These are phyloP conservation scores for Phyllopteryx taeniolatus DNA, from an alignment of 2,113 vertebrate species.

Conservation along the genomic window DNA sequence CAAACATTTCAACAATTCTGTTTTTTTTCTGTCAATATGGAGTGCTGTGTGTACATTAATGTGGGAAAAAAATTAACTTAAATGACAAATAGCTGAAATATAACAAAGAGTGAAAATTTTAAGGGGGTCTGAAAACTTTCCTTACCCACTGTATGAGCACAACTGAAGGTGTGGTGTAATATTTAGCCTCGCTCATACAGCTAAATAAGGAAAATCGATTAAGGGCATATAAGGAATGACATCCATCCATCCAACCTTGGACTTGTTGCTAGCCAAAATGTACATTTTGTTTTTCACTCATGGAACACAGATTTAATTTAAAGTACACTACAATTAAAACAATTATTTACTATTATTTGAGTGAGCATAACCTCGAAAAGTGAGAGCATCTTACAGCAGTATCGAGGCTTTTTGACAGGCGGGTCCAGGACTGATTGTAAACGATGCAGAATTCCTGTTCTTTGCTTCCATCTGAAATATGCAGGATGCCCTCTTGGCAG, in stretches of 20 bases:
- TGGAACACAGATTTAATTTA: background rate
- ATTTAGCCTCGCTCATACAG: too few relatives aligned
- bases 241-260: background rate
- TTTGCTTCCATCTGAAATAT: constrained; percentile 62
- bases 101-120: too few relatives aligned
- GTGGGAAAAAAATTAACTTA: too few relatives aligned
- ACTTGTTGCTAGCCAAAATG: too few relatives aligned
- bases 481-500: constrained; percentile 82
- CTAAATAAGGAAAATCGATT: background rate
- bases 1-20: too few relatives aligned
- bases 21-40: too few relatives aligned
- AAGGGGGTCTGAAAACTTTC: too few relatives aligned
- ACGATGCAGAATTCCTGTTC: constrained; percentile 82
- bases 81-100: too few relatives aligned
- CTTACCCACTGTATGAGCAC: too few relatives aligned
- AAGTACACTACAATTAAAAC: background rate
- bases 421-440: constrained; percentile 79
- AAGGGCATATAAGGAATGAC: background rate
- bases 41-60: too few relatives aligned
- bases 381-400: constrained; percentile 78
- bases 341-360: background rate
- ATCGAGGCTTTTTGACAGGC: constrained; percentile 72
- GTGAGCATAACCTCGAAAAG: background rate
- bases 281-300: background rate
- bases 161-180: too few relatives aligned